Evolutionary conservation across 2,113 vertebrate genomes (phyloP).

Genomic region (Lepisosteus oculatus): DNA sequence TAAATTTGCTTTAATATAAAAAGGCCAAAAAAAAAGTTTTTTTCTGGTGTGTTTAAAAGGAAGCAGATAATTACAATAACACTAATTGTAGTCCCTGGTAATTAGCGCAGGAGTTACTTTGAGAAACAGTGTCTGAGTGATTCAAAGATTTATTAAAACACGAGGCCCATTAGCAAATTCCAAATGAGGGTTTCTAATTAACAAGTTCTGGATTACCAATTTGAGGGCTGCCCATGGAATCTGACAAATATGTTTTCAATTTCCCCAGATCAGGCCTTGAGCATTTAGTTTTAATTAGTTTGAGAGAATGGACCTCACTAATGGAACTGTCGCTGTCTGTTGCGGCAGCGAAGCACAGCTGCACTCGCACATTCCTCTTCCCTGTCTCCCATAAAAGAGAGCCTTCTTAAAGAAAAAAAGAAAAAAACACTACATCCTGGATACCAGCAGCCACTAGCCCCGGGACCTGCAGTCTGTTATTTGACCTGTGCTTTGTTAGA

Average conservation of each 20-base stretch:
- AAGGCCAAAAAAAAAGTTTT: slow-evolving; percentile 11
- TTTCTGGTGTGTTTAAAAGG: slow-evolving; percentile 27
- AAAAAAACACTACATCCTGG: too few species aligned
- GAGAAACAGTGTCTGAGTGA: slow-evolving; percentile 25
- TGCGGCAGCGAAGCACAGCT: too few species aligned
- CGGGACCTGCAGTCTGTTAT: too few species aligned
- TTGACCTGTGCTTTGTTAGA: too few species aligned
- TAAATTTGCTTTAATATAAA: slow-evolving; percentile 17
- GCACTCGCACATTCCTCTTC: neutral
- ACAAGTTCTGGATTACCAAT: slow-evolving; percentile 32
- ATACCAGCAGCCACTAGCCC: too few species aligned
- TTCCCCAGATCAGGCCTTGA: slow-evolving; percentile 18
- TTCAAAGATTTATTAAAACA: slow-evolving; percentile 34
- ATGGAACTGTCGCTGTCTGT: slow-evolving; percentile 18
- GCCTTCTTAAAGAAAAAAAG: too few species aligned
- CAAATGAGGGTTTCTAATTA: slow-evolving; percentile 34
- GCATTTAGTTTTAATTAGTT: slow-evolving; percentile 34
- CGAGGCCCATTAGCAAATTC: slow-evolving; percentile 32
- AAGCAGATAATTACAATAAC: slow-evolving; percentile 30
- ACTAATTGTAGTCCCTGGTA: slow-evolving; percentile 38
- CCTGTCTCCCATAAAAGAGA: too few species aligned
- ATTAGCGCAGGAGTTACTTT: slow-evolving; percentile 35
- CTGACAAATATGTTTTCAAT: slow-evolving; percentile 34
- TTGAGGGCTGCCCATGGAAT: slow-evolving; percentile 31
- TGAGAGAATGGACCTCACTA: neutral